Percentiles rank a stretch among this genome's conserved stretches.
Evolutionary conservation across 2,797 vertebrate genomes (phyloP).

Genomic region (Sciurus vulgaris): DNA sequence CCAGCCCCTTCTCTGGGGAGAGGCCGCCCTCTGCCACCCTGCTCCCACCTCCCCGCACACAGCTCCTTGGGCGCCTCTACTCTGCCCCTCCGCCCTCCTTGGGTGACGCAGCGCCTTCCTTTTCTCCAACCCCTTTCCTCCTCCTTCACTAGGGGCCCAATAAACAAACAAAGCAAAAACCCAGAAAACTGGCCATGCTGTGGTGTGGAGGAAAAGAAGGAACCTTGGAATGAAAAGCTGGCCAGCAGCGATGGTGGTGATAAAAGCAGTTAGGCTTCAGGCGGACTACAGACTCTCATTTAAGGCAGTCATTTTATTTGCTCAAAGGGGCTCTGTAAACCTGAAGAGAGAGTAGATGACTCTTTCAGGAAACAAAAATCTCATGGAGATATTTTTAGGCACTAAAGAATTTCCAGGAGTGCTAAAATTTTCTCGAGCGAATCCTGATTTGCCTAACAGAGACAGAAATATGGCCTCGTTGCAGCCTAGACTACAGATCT

Average conservation of each 20-base stretch:
- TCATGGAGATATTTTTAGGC: neutral
- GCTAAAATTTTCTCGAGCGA: neutral
- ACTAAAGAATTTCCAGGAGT: neutral
- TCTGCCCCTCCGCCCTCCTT: neutral
- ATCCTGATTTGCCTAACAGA: constrained; percentile 47
- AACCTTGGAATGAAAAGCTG: neutral
- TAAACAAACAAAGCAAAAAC: neutral
- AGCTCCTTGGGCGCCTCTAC: neutral
- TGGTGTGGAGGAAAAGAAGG: neutral
- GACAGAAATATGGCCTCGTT: neutral
- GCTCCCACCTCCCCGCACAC: neutral
- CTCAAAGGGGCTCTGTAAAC: neutral
- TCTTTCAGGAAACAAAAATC: constrained; percentile 33
- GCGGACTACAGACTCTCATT: neutral
- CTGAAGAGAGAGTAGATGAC: neutral
- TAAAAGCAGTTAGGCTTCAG: neutral
- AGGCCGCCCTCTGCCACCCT: too few species aligned
- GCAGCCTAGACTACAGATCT: constrained; percentile 52
- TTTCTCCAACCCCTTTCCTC: neutral
- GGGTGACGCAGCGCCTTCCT: neutral
- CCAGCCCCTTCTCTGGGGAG: neutral
- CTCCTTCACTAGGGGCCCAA: neutral
- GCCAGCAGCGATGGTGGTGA: neutral
- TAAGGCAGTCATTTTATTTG: neutral
- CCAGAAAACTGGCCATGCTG: neutral